A percentile compares a stretch with the other conserved stretches of the same genome.
These are phyloP conservation scores for Heliconius eleuchia DNA, from an alignment of 1,140 invertebrate species.

Conservation along the genomic window DNA sequence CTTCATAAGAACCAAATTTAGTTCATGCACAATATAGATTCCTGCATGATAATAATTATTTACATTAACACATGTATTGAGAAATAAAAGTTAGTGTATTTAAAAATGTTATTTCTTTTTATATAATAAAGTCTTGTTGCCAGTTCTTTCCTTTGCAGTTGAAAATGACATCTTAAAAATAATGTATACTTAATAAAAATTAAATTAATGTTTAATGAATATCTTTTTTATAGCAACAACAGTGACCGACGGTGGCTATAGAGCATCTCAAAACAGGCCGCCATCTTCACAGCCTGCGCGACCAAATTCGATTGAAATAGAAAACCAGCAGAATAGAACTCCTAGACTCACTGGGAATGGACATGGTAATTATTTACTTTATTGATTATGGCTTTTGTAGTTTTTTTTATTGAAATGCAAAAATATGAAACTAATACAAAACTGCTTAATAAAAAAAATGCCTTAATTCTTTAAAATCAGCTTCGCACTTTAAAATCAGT, in stretches of 20 bases:
- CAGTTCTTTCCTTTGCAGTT: not conserved
- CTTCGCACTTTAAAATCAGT: no score
- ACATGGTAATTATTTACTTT: slow-evolving; percentile 56
- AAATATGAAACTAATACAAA: no score
- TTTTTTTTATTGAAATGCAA: no score
- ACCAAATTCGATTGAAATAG: slow-evolving; percentile 78
- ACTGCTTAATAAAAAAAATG: no score
- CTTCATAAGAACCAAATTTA: not conserved
- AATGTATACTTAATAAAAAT: not conserved
- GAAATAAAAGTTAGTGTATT: not conserved
- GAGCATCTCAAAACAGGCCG: slow-evolving; percentile 53
- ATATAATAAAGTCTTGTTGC: not conserved
- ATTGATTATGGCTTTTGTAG: no score
- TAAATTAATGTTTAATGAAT: no score
- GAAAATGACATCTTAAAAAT: not conserved
- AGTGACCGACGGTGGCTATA: slow-evolving; percentile 68
- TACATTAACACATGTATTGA: not conserved
- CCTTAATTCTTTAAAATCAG: no score
- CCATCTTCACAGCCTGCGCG: slow-evolving; percentile 59
- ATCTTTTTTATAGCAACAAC: slow-evolving; percentile 54
- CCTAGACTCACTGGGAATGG: slow-evolving; percentile 72
- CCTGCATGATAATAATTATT: not conserved
- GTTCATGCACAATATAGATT: not conserved
- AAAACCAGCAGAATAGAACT: slow-evolving; percentile 69
- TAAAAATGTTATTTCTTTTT: not conserved